These are phyloP conservation scores for Porites evermanni DNA, from an alignment of 92 coral and sea anemone species.

Conservation along the genomic window DNA sequence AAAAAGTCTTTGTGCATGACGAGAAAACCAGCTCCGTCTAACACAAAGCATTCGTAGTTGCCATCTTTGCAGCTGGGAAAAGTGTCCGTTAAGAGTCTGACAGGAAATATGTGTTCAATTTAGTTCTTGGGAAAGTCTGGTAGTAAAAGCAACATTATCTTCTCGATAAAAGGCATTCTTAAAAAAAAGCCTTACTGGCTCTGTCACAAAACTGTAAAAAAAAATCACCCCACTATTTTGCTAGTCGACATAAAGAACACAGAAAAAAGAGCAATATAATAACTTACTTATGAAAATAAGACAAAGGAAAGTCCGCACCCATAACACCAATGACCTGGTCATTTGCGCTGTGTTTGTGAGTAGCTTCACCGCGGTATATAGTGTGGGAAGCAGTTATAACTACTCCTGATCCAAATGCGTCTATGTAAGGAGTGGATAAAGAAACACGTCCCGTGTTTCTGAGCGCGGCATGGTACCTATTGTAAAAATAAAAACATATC, in stretches of 20 bases:
- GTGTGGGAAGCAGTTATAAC: slow-evolving; percentile 72
- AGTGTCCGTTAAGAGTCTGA: slow-evolving; percentile 61
- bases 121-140: too few species aligned
- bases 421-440: slow-evolving; percentile 71
- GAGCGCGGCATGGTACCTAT: slow-evolving; percentile 62
- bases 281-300: slow-evolving; percentile 65
- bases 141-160: too few species aligned
- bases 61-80: slow-evolving; percentile 42
- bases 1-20: slow-evolving; percentile 67
- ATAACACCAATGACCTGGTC: slow-evolving; percentile 72
- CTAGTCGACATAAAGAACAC: too few species aligned
- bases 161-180: too few species aligned
- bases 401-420: slow-evolving; percentile 70
- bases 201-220: too few species aligned
- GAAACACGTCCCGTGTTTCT: slow-evolving; percentile 63
- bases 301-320: slow-evolving; percentile 66
- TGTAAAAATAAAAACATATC: too few species aligned
- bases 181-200: too few species aligned
- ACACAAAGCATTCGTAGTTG: slow-evolving; percentile 60
- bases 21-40: slow-evolving; percentile 66
- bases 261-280: too few species aligned
- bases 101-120: background rate
- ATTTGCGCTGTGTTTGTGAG: slow-evolving; percentile 25
- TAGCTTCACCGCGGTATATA: slow-evolving; percentile 42
- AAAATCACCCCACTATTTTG: too few species aligned